Conservation (phyloP, 2,113 vertebrate species). For the Sceloporus undulatus region DNA sequence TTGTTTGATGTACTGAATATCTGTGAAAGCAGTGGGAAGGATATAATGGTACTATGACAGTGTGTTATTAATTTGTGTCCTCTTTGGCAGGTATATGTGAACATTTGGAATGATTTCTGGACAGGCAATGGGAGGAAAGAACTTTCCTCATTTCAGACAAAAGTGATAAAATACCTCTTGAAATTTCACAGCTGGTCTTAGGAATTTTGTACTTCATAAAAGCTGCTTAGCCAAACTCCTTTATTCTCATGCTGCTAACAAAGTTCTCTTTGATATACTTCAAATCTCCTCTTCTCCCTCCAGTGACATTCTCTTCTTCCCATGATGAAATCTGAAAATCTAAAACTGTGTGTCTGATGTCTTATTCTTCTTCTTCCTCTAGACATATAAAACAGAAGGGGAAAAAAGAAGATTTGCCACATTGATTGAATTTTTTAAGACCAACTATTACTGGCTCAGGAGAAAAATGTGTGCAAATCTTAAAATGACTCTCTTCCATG, state of each 20-base stretch:
- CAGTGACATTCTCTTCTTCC: neutral
- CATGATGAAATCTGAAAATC: neutral
- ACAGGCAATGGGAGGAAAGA: neutral
- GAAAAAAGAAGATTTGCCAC: accelerated
- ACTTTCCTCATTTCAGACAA: neutral
- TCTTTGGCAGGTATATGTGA: constrained; percentile 23
- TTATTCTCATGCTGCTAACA: neutral
- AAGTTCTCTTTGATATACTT: neutral
- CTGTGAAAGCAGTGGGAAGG: constrained; percentile 31
- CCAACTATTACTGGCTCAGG: accelerated
- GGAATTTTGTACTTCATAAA: constrained; percentile 13
- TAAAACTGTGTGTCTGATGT: neutral
- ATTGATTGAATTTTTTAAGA: neutral
- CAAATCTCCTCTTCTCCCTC: neutral
- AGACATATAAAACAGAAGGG: constrained; percentile 2
- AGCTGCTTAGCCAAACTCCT: neutral
- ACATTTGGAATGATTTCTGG: neutral
- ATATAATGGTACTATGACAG: neutral
- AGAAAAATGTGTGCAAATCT: neutral
- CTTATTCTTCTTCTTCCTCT: constrained; percentile 33
- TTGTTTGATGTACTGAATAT: constrained; percentile 8
- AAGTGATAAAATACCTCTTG: neutral
- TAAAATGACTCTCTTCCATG: constrained; percentile 74
- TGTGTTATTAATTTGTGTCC: constrained; percentile 31
- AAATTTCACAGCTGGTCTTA: neutral